Base-by-base conservation (phyloP, 2,888 invertebrate genomes). In the Tuberolachnus salignus region DNA sequence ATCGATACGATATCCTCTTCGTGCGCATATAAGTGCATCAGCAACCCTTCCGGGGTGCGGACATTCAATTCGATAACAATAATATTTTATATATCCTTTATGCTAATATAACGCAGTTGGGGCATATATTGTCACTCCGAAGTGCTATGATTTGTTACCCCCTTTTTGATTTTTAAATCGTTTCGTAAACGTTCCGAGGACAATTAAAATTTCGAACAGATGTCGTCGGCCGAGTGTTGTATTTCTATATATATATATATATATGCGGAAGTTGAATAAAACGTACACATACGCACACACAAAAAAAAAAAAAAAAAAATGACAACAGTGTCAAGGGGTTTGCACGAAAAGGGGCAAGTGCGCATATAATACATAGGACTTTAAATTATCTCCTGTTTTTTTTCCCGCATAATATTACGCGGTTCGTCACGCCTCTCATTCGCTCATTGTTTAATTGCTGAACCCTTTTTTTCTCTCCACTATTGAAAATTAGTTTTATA, bases 81-180 rank as follows among this genome's bases (percentile, higher is more conserved):
- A 57, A 34, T 72, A 74, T 74, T 51, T 23, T 78, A 59, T 69
- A 78, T 69, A 74, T 74, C 63, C 44, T 78, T 69, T 69, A 78
- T 69, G 78, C 49, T 67, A 69, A 78, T 61, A 69, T 53, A 61
- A 16, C 34, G 51, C 19, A 19, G 71, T 16, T n/a, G 19, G 67
- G 61, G 63, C 16, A 16, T 14, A 16, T 14, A 55, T 69, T 51
- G 78, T 67, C 69, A 11, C 51, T 49, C 34, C 34, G 53, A 44
- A 74, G 73, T 74, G 73, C 73, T 74, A 74, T 44, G 63, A 53
- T 74, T 74, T 74, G 73, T 74, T 69, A 78, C 78, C 67, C 78
- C n/a, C 34, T 78, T 78, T 78, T 61, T 51, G 78, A 78, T 78
- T 67, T 75, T 75, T 75, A 57, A 75, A 78, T 59, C 51, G 61